phyloP scores from a whole-genome alignment of 2,888 invertebrate genomes.

The Stomorhina lunata region DNA sequence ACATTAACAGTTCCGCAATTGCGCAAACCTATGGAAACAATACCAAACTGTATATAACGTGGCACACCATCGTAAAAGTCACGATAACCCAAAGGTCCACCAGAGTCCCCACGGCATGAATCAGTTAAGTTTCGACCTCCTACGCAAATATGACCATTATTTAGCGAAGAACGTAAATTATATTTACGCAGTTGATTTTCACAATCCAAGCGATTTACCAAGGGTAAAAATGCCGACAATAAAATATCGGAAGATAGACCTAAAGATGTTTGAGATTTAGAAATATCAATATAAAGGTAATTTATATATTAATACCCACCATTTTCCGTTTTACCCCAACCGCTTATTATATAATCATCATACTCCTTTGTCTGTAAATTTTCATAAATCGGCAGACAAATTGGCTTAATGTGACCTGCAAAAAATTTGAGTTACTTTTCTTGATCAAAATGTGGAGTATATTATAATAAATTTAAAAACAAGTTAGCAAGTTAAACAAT shows the following conservation, averaged over 20 bases:
- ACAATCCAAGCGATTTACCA: conserved; percentile 23
- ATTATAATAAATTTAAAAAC: no score
- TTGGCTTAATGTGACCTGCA: conserved; percentile 69
- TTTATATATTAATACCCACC: conserved; percentile 61
- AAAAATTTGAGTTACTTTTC: background rate
- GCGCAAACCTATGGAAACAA: conserved; percentile 83
- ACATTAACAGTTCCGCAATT: conserved; percentile 80
- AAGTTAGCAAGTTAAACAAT: no score
- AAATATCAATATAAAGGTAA: background rate
- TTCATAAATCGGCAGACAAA: conserved; percentile 72
- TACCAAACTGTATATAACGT: conserved; percentile 79
- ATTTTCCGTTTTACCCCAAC: conserved; percentile 74
- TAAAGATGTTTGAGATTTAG: background rate
- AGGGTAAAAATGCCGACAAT: conserved; percentile 25
- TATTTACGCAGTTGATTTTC: conserved; percentile 25
- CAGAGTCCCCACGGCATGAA: conserved; percentile 76
- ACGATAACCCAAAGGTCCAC: conserved; percentile 72
- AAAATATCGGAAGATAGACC: conserved; percentile 47
- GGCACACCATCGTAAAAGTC: conserved; percentile 58
- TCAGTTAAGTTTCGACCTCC: conserved; percentile 71
- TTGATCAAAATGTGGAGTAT: no score
- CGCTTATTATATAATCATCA: conserved; percentile 70
- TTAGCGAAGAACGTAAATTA: conserved; percentile 4
- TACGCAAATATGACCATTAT: conserved; percentile 49
- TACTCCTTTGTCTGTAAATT: conserved; percentile 59